Evolutionary conservation across 2,888 invertebrate genomes (phyloP), one percentile per base, ranked within the genome.

Genomic region (Drosophila testacea): DNA sequence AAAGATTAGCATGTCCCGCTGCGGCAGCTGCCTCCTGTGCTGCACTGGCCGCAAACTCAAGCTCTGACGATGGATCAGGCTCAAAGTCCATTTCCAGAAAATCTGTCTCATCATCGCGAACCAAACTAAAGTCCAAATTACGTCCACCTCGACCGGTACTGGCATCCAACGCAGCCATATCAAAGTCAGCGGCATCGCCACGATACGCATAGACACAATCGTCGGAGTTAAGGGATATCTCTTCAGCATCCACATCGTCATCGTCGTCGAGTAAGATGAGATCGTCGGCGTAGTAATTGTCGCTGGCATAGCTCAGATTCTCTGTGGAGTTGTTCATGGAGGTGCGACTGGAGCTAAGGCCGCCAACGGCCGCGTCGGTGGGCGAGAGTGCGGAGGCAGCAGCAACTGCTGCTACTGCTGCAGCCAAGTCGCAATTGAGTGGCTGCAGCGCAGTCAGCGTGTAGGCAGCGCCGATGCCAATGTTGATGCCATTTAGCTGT

Each of bases 71-170:
- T 1, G 92, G 92, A 77, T 93, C 93, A 6, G 93, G 93, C 51
- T 93, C 93, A 54, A 92, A 93, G 68, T 93, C 93, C 93, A 93
- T 93, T 86, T 93, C 93, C 4, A 93, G 84, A 67, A 92, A 93
- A 68, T 93, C 93, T 1, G 92, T 92, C 66, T 93, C 93, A 75
- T 93, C 93, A 54, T 93, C 93, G 2, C 83, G 70, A 22, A 74
- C 62, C 30, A 69, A 41, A 4, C 73, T 69, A 28, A 78, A 70
- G 3, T 77, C 77, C 28, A 83, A 50, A 27, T 77, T 73, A 4
- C 79, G 74, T 13, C 84, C 82, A 6, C 82, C 78, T 16, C 73
- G 65, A 4, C 82, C 84, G 0, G 81, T 73, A 57, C 88, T 81
- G 1, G 82, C 72, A 36, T 87, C 89, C 13, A 90, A 54, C 0